Conservation (phyloP, 2,797 vertebrate species). For the Tamandua tetradactyla region DNA sequence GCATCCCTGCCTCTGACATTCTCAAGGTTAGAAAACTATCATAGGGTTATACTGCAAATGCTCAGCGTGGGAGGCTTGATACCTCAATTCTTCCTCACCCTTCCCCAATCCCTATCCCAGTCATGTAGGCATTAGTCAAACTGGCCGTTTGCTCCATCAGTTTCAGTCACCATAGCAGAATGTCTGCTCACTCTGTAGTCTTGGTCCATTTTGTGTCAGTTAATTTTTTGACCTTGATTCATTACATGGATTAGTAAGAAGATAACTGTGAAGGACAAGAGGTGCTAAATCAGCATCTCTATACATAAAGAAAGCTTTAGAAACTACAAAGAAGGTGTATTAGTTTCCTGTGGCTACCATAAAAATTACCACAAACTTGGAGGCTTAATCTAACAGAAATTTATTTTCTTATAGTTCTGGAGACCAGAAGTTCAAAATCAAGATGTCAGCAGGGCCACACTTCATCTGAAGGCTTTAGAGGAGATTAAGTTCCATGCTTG, state of each 20-base stretch:
- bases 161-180: not conserved
- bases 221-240: not conserved
- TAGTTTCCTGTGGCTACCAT: not conserved
- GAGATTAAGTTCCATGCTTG: not conserved
- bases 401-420: not conserved
- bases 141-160: not conserved
- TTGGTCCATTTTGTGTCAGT: not conserved
- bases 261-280: not conserved
- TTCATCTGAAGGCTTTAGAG: not conserved
- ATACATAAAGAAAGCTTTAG: not conserved
- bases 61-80: not conserved
- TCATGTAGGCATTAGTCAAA: not conserved
- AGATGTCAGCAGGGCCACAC: not conserved
- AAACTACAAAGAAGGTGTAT: not conserved
- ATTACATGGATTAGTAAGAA: not conserved
- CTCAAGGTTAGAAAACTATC: slow-evolving; percentile 1
- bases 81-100: not conserved
- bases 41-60: not conserved
- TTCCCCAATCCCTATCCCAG: not conserved
- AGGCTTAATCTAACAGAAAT: not conserved
- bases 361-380: not conserved
- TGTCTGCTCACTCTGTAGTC: not conserved
- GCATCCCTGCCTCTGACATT: not conserved
- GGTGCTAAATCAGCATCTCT: not conserved
- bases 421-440: not conserved